Evolutionary conservation across 1,140 invertebrate genomes (phyloP).

Genomic region (Drosophila busckii): DNA sequence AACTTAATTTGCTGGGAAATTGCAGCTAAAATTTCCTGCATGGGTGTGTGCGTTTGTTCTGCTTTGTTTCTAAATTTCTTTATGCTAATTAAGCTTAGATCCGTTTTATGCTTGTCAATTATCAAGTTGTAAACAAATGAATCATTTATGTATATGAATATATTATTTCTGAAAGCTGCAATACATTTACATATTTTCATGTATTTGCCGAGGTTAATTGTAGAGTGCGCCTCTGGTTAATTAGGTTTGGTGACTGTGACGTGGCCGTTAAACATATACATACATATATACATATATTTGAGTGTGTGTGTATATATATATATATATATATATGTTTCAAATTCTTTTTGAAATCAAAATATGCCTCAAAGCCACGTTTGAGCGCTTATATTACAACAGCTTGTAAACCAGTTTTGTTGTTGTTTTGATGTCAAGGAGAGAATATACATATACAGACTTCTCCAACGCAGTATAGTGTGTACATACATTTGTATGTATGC

Average conservation of each 20-base stretch:
- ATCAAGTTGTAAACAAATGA: slow-evolving; percentile 40
- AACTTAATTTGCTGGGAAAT: slow-evolving; percentile 28
- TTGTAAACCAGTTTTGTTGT: slow-evolving; percentile 57
- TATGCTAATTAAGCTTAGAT: too few species aligned
- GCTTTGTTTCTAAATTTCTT: too few species aligned
- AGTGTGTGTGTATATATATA: background rate
- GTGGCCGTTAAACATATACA: slow-evolving; percentile 4
- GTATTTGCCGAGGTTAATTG: slow-evolving; percentile 64
- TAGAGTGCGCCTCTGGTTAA: slow-evolving; percentile 55
- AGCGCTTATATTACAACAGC: slow-evolving; percentile 31
- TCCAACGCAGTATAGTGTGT: too few species aligned
- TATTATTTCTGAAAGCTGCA: slow-evolving; percentile 29
- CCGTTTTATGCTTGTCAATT: background rate
- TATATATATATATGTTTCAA: background rate
- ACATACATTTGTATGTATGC: too few species aligned
- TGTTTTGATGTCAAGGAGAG: slow-evolving; percentile 62
- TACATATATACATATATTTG: background rate
- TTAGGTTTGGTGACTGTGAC: slow-evolving; percentile 47
- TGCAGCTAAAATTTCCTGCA: too few species aligned
- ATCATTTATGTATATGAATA: slow-evolving; percentile 22
- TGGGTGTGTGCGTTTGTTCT: too few species aligned
- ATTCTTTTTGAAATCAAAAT: slow-evolving; percentile 1
- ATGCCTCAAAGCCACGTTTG: slow-evolving; percentile 50
- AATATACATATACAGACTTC: too few species aligned
- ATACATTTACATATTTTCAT: slow-evolving; percentile 56